A percentile compares a stretch with the other conserved stretches of the same genome.
phyloP scores from a whole-genome alignment of 2,113 vertebrate genomes.

The Dolichotis patagonum region DNA sequence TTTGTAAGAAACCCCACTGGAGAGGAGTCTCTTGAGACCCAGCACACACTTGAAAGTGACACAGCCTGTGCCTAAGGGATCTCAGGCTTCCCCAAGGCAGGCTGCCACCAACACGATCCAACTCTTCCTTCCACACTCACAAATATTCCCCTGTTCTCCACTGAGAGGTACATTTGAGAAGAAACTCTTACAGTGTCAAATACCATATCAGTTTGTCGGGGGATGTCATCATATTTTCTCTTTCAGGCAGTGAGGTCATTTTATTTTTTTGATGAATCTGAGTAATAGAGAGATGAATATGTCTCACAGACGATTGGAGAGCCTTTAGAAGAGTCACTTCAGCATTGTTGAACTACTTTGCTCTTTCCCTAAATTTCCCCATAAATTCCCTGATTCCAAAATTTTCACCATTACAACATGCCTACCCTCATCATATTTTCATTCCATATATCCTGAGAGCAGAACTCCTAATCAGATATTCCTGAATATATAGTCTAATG shows the following conservation, averaged over 20 bases:
- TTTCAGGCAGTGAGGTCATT: background rate
- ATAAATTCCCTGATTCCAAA: background rate
- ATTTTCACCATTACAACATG: background rate
- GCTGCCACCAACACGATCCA: background rate
- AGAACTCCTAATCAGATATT: background rate
- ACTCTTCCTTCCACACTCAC: background rate
- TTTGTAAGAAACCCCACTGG: background rate
- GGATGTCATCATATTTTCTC: background rate
- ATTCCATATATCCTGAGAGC: background rate
- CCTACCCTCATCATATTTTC: background rate
- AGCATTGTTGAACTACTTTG: background rate
- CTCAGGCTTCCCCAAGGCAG: background rate
- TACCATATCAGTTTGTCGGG: background rate
- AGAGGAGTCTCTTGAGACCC: background rate
- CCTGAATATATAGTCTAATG: background rate
- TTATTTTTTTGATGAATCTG: background rate
- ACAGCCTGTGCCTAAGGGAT: background rate
- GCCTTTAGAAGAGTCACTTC: background rate
- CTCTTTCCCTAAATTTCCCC: background rate
- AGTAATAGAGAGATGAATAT: background rate
- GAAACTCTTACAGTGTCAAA: background rate
- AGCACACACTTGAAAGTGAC: too few species aligned
- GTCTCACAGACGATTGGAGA: background rate
- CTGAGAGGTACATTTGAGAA: background rate
- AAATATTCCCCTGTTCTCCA: too few species aligned